Conservation (phyloP, 2,888 invertebrate species). For the Acutogordius australiensis region DNA sequence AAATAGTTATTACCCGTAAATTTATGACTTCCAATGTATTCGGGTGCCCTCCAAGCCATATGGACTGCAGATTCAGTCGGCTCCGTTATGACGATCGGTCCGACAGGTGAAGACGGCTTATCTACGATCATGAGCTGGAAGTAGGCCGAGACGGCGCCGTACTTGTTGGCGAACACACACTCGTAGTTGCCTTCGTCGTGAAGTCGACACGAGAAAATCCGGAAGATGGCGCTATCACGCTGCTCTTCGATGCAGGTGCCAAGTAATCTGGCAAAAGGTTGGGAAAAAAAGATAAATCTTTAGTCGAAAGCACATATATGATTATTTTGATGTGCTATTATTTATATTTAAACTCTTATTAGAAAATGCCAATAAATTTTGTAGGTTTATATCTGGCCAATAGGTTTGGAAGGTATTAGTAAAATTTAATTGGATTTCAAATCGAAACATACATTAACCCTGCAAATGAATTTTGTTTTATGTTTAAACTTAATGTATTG, state of each 20-base stretch:
- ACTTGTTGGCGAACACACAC: not conserved
- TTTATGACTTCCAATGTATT: not conserved
- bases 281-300: too few species aligned
- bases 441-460: too few species aligned
- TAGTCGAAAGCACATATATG: too few species aligned
- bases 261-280: not conserved
- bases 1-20: not conserved
- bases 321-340: too few species aligned
- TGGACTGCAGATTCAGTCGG: not conserved
- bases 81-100: not conserved
- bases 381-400: too few species aligned
- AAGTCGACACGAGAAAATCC: not conserved
- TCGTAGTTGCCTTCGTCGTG: constrained; percentile 1
- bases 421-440: too few species aligned
- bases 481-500: too few species aligned
- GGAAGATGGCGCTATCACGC: not conserved
- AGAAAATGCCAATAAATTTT: too few species aligned
- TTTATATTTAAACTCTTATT: too few species aligned
- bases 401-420: too few species aligned
- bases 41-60: not conserved
- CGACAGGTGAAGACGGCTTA: not conserved
- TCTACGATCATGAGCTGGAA: not conserved
- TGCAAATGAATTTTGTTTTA: too few species aligned
- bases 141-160: not conserved
- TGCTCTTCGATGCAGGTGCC: not conserved